phyloP scores from a whole-genome alignment of 2,113 vertebrate genomes.

The Stigmatopora nigra region DNA sequence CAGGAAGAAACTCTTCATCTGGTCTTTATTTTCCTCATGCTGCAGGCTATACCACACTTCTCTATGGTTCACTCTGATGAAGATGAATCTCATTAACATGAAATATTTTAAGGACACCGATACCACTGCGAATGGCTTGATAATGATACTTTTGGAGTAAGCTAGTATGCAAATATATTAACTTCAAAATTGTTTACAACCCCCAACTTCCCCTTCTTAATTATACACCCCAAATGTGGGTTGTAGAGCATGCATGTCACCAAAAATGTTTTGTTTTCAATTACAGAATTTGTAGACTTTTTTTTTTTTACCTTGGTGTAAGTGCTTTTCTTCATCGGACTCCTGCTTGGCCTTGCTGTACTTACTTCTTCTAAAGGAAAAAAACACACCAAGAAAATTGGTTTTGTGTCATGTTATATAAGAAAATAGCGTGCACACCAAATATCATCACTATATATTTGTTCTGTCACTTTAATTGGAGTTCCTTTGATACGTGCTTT shows the following conservation, averaged over 20 bases:
- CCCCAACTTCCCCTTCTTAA: not conserved
- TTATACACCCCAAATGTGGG: slow-evolving; percentile 37
- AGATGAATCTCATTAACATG: slow-evolving; percentile 52
- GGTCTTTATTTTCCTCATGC: slow-evolving; percentile 57
- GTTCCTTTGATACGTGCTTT: not conserved
- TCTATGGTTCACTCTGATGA: slow-evolving; percentile 17
- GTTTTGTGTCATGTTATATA: not conserved
- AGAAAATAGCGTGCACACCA: not conserved
- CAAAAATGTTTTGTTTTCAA: slow-evolving; percentile 36
- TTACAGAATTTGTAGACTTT: slow-evolving; percentile 18
- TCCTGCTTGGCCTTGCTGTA: slow-evolving; percentile 97
- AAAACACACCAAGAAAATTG: slow-evolving; percentile 44
- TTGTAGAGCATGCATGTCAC: slow-evolving; percentile 20
- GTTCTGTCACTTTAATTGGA: not conserved
- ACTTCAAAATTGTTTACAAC: slow-evolving; percentile 32
- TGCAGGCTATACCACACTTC: slow-evolving; percentile 44
- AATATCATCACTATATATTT: not conserved
- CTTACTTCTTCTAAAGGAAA: slow-evolving; percentile 81
- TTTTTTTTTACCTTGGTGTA: slow-evolving; percentile 82
- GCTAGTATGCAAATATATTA: slow-evolving; percentile 37
- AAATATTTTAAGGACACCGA: slow-evolving; percentile 41
- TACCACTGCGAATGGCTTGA: slow-evolving; percentile 51
- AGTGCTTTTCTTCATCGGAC: slow-evolving; percentile 91
- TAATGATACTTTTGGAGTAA: slow-evolving; percentile 52
- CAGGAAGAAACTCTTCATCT: slow-evolving; percentile 46